Conservation (phyloP, 2,113 vertebrate genomes). For the Geococcyx californianus region DNA sequence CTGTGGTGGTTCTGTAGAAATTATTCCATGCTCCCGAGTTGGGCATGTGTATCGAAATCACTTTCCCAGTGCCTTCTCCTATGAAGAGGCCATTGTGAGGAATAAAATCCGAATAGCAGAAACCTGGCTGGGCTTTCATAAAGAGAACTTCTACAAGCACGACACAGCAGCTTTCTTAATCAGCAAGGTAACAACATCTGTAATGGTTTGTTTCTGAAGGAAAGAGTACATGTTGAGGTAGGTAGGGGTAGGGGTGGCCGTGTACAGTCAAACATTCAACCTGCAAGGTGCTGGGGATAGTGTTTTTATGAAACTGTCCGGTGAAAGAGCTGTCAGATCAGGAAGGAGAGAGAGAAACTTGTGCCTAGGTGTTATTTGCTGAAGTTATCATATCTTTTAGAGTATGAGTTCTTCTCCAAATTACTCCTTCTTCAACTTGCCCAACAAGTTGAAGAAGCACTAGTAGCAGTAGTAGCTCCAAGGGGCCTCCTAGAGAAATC, state of each 20-base stretch:
- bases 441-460: neutral
- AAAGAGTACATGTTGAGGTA: neutral
- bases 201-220: neutral
- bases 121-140: slow-evolving; percentile 86
- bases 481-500: neutral
- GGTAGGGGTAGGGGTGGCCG: neutral
- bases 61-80: slow-evolving; percentile 38
- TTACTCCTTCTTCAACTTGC: neutral
- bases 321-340: neutral
- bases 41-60: slow-evolving; percentile 79
- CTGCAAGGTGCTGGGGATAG: neutral
- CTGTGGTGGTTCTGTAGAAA: slow-evolving; percentile 89
- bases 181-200: slow-evolving; percentile 77
- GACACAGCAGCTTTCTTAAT: slow-evolving; percentile 81
- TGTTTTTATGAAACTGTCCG: neutral
- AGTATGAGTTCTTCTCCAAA: neutral
- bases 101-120: slow-evolving; percentile 88
- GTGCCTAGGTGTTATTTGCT: neutral
- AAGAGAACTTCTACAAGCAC: slow-evolving; percentile 85
- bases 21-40: slow-evolving; percentile 88
- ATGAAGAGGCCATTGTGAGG: slow-evolving; percentile 75
- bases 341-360: neutral
- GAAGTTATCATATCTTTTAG: neutral
- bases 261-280: neutral
- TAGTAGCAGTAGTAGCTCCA: neutral